Percentiles rank a stretch among this genome's conserved stretches.
phyloP scores from a whole-genome alignment of 2,113 vertebrate species.

The Typhlomys cinereus region DNA sequence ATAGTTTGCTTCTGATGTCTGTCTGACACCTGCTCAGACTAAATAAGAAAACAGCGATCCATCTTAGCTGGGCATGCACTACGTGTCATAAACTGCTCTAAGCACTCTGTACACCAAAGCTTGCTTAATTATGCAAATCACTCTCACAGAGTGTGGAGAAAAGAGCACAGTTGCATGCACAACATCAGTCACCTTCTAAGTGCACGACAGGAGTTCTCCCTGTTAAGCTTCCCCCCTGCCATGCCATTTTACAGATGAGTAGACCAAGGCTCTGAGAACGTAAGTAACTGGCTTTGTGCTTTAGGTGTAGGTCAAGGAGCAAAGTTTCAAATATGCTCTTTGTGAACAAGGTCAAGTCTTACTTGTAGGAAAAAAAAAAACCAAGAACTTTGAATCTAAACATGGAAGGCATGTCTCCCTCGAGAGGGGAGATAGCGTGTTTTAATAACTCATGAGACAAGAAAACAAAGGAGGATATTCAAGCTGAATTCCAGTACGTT shows the following conservation, averaged over 20 bases:
- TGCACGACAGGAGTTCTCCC: background rate
- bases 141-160: background rate
- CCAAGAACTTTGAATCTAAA: background rate
- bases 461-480: background rate
- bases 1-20: background rate
- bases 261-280: conserved; percentile 13
- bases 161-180: background rate
- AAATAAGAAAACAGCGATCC: background rate
- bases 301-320: background rate
- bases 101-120: background rate
- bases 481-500: background rate
- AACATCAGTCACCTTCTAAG: background rate
- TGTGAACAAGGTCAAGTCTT: background rate
- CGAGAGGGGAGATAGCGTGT: background rate
- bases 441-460: background rate
- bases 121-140: background rate
- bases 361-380: background rate
- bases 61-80: background rate
- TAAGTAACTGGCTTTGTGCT: background rate
- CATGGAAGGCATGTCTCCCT: background rate
- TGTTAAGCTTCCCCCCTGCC: background rate
- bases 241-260: background rate
- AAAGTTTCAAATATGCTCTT: background rate
- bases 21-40: background rate
- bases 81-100: background rate